phyloP scores from a whole-genome alignment of 2,888 invertebrate species.

The Liopterus haemorrhoidalis region DNA sequence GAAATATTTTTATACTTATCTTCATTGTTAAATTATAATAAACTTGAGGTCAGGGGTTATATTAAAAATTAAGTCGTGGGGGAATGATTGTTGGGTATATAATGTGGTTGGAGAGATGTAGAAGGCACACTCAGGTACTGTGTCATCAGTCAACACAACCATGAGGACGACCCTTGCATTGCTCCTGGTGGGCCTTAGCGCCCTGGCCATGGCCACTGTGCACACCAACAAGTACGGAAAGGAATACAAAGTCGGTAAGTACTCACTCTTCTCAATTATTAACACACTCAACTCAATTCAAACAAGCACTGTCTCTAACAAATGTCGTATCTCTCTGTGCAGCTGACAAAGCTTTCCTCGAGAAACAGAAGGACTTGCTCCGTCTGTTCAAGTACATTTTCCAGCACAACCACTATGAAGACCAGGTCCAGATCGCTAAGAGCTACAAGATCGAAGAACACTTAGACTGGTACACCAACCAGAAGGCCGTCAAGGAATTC shows the following conservation, averaged over 20 bases:
- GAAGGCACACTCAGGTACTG: too few species aligned
- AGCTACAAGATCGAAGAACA: slow-evolving; percentile 56
- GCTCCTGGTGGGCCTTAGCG: slow-evolving; percentile 30
- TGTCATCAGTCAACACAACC: too few species aligned
- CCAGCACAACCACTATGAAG: slow-evolving; percentile 53
- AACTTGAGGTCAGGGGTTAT: too few species aligned
- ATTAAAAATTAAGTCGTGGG: too few species aligned
- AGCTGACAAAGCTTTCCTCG: slow-evolving; percentile 10
- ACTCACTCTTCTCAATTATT: slow-evolving; percentile 3
- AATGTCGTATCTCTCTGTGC: slow-evolving; percentile 41
- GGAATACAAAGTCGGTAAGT: slow-evolving; percentile 44
- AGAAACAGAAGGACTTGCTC: slow-evolving; percentile 46
- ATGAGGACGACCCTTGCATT: slow-evolving; percentile 30
- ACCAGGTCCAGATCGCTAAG: slow-evolving; percentile 52
- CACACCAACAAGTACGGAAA: slow-evolving; percentile 38
- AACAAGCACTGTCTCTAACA: background rate
- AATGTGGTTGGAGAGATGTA: too few species aligned
- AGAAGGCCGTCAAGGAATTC: slow-evolving; percentile 51
- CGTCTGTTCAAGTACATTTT: slow-evolving; percentile 57
- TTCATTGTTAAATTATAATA: too few species aligned
- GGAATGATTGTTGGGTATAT: too few species aligned
- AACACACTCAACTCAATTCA: background rate
- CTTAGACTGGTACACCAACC: slow-evolving; percentile 43
- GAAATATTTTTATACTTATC: too few species aligned
- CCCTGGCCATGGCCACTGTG: slow-evolving; percentile 42